phyloP scores from a whole-genome alignment of 2,888 invertebrate genomes.

The Conomelus anceps region DNA sequence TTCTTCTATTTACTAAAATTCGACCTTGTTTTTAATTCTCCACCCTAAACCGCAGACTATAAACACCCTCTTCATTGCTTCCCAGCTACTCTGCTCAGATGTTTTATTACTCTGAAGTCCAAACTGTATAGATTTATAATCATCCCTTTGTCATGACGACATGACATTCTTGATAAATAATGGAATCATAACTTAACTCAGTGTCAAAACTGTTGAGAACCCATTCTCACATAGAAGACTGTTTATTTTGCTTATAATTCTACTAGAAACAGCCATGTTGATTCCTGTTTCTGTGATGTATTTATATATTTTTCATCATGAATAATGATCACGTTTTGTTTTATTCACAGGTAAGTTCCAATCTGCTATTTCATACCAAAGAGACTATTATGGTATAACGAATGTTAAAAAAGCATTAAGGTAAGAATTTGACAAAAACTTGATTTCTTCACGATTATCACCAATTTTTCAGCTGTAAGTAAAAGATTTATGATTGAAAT shows the following conservation, averaged over 20 bases:
- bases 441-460: no score
- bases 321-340: neutral
- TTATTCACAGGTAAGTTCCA: neutral
- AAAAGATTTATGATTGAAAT: no score
- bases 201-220: neutral
- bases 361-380: no score
- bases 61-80: neutral
- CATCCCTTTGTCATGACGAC: neutral
- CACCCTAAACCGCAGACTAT: no score
- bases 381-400: no score
- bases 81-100: neutral
- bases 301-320: neutral
- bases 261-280: neutral
- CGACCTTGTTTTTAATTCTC: no score
- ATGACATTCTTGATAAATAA: neutral
- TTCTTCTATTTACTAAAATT: no score
- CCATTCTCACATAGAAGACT: neutral
- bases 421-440: no score
- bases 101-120: neutral
- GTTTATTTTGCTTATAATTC: neutral
- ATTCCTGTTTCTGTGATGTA: neutral
- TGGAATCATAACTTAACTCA: neutral
- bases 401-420: no score
- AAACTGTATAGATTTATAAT: neutral
- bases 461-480: no score